Base-by-base conservation (phyloP, 1,140 invertebrate genomes). In the Caenorhabditis elegans region DNA sequence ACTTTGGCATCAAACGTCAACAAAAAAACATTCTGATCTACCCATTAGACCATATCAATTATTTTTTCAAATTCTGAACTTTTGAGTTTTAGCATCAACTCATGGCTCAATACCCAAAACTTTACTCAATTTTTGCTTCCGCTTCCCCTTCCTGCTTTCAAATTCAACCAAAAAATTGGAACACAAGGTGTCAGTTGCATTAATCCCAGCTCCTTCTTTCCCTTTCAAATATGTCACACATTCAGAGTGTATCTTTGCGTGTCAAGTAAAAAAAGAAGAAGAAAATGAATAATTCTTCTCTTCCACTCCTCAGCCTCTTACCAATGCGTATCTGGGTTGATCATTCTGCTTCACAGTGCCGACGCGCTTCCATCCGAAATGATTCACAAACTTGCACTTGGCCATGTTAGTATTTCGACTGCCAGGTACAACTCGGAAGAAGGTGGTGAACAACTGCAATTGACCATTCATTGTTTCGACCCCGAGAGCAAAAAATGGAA, bases 281-380 rank as follows among this genome's bases (percentile, higher is more conserved):
- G n/a, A 55, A 36, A 77, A 77, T 77, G 48, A 77, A 77, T 53
- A 79, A 49, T 47, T 76, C n/a, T 11, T 28, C n/a, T 46, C 91
- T n/a, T n/a, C n/a, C n/a, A n/a, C n/a, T n/a, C n/a, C n/a, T n/a
- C n/a, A n/a, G n/a, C n/a, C n/a, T n/a, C 92, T 93, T 90, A 95
- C 94, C 91, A 97, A 91, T 0, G 95, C 94, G 90, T 96, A 97
- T 90, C 95, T 91, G 0, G 96, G 95, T 17, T 90, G 89, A 87
- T 97, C 95, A 87, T 96, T 97, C 90, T 99, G 96, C 90, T 97
- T 98, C 76, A 99, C 93, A 0, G 96, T 98, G 1, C 96, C 96
- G 13, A 99, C 96, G 76, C 95, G 92, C 0, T 95, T 98, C 97
- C 97, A 99, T 90, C 98, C 98, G 92, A 96, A 98, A 87, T 94